Evolutionary conservation across 2,797 vertebrate species (phyloP), one percentile per base, ranked within the genome.

Genomic region (Bovichtus variegatus): DNA sequence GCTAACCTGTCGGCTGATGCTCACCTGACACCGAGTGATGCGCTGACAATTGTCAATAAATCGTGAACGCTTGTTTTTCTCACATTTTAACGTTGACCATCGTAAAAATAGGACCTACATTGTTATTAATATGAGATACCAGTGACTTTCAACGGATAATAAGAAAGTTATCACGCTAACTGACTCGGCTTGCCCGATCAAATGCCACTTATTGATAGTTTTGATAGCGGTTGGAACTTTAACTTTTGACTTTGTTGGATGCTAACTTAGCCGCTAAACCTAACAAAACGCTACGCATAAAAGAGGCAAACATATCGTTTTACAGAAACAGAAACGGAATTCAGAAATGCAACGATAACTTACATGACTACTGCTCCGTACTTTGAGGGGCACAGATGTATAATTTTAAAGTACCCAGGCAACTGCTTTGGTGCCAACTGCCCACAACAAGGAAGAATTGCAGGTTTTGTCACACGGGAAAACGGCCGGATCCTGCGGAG

Each of bases 201-300:
- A 36, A 69, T 27, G 50, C 41, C 69, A 63, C 78, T 70, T 63
- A 65, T 67, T 19, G n/a, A 34, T 54, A 86, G 84, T 92, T 89
- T 71, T 65, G 21, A 29, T 18, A 18, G 63, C 58, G 43, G 29
- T 40, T 29, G 31, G 23, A 69, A 85, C 51, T 87, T 77, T 63
- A 79, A 89, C 80, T 82, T 83, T 54, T 25, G 8, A 71, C 71
- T 83, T 68, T 74, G 75, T 76, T 78, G 54, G 46, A 78, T 80
- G 87, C 87, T 90, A 93, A 85, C 70, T 89, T 89, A 86, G 90
- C 87, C 27, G 80, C 80, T 86, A 79, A 79, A 67, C 18, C 23
- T 2, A 18, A 51, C 68, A 36, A 53, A 68, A n/a, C 74, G 13
- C 27, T 0, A 10, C 38, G 31, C 19, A 31, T 34, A 55, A 50